Evolutionary conservation across 2,113 vertebrate species (phyloP).

Genomic region (Boleophthalmus pectinirostris): DNA sequence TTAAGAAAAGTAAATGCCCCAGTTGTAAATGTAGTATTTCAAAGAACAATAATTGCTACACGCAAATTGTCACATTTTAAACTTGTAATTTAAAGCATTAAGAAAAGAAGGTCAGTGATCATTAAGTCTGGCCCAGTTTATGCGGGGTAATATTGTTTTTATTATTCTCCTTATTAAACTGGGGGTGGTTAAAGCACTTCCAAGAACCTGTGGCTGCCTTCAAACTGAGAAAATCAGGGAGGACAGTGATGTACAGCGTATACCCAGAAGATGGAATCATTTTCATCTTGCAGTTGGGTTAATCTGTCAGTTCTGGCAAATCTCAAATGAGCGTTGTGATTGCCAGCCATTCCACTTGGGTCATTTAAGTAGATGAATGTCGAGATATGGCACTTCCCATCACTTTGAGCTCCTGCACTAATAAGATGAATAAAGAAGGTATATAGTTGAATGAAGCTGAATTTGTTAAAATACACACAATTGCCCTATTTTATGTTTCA

Average conservation of each 20-base stretch:
- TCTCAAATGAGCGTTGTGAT: conserved; percentile 1
- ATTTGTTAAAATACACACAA: not conserved
- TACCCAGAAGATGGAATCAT: too few species aligned
- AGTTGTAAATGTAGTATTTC: not conserved
- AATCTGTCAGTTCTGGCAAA: not conserved
- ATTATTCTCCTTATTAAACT: too few species aligned
- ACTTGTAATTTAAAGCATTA: not conserved
- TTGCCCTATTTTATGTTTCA: not conserved
- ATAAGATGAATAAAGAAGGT: not conserved
- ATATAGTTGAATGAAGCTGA: not conserved
- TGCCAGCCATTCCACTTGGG: not conserved
- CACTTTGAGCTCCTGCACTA: not conserved
- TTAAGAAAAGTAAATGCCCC: not conserved
- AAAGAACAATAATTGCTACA: not conserved
- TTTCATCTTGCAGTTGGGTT: not conserved
- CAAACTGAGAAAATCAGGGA: not conserved
- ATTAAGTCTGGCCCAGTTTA: not conserved
- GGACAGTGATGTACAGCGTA: not conserved
- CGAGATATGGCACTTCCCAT: not conserved
- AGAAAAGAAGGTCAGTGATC: not conserved
- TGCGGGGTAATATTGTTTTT: too few species aligned
- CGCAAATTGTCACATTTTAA: not conserved
- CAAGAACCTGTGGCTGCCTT: too few species aligned
- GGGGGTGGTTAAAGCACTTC: too few species aligned
- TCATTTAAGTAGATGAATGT: not conserved